These are phyloP conservation scores for Andrena bicolor DNA, from an alignment of 2,888 invertebrate species.

Conservation along the genomic window DNA sequence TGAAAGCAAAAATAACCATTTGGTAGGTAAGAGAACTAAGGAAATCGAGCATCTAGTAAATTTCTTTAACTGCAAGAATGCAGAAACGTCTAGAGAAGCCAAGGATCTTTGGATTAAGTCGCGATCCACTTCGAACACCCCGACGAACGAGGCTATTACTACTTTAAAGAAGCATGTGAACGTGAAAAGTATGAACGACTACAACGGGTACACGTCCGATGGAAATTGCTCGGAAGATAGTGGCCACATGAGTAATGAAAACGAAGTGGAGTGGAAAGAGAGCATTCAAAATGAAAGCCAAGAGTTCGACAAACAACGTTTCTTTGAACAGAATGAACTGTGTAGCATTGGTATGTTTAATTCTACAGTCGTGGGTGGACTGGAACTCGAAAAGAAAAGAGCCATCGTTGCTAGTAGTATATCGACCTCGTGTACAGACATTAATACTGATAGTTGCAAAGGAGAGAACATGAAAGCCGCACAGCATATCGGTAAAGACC, in stretches of 20 bases:
- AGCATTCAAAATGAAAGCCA: constrained; percentile 70
- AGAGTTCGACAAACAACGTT: constrained; percentile 68
- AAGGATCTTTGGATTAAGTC: constrained; percentile 75
- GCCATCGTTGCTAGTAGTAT: constrained; percentile 56
- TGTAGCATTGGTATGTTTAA: constrained; percentile 74
- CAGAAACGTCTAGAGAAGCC: constrained; percentile 67
- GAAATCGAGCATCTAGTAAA: constrained; percentile 83
- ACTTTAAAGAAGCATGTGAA: constrained; percentile 75
- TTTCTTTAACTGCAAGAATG: constrained; percentile 83
- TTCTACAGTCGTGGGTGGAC: constrained; percentile 71
- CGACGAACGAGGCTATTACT: constrained; percentile 58
- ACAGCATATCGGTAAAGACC: constrained; percentile 17
- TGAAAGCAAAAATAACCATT: constrained; percentile 47
- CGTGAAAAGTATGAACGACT: constrained; percentile 56
- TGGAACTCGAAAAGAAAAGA: constrained; percentile 68
- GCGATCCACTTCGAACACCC: constrained; percentile 50
- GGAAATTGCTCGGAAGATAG: constrained; percentile 91
- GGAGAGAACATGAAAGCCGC: constrained; percentile 40
- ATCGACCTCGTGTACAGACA: constrained; percentile 75
- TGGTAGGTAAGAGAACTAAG: constrained; percentile 74
- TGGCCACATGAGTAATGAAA: constrained; percentile 92
- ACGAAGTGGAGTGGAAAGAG: constrained; percentile 85
- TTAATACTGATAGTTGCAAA: constrained; percentile 76
- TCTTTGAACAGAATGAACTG: constrained; percentile 61
- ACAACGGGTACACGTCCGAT: constrained; percentile 86